Evolutionary conservation across 2,113 vertebrate species (phyloP).

Genomic region (Ceyx cyanopectus): DNA sequence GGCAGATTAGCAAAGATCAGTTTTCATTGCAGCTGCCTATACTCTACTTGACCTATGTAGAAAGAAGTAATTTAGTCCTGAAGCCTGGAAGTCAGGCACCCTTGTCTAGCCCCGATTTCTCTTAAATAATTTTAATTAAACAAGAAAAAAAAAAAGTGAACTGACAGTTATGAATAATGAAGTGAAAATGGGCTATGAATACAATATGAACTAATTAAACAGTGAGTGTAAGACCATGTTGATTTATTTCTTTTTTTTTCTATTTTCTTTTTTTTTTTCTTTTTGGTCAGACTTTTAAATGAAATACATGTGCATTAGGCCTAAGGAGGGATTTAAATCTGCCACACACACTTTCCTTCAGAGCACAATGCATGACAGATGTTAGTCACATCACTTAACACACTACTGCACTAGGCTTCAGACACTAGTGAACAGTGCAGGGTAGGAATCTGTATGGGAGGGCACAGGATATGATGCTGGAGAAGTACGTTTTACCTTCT

Average conservation of each 20-base stretch:
- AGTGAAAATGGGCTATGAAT: conserved; percentile 44
- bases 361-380: not conserved
- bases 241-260: not conserved
- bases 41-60: not conserved
- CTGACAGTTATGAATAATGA: conserved; percentile 57
- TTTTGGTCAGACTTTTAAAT: conserved; percentile 36
- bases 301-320: conserved; percentile 53
- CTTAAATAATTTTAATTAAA: conserved; percentile 61
- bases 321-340: conserved; percentile 38
- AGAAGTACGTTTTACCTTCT: not conserved
- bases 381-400: conserved; percentile 15
- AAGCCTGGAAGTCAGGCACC: not conserved
- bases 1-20: not conserved
- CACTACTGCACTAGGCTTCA: not conserved
- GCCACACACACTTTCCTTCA: conserved; percentile 27
- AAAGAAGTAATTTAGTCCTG: not conserved
- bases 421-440: not conserved
- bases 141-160: not conserved
- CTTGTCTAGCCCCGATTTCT: conserved; percentile 24
- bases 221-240: conserved; percentile 11
- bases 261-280: not conserved
- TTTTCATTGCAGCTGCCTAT: conserved; percentile 41
- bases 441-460: not conserved
- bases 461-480: not conserved
- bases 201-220: conserved; percentile 65